Conservation (phyloP, 2,797 vertebrate species). For the Agapornis canus region DNA sequence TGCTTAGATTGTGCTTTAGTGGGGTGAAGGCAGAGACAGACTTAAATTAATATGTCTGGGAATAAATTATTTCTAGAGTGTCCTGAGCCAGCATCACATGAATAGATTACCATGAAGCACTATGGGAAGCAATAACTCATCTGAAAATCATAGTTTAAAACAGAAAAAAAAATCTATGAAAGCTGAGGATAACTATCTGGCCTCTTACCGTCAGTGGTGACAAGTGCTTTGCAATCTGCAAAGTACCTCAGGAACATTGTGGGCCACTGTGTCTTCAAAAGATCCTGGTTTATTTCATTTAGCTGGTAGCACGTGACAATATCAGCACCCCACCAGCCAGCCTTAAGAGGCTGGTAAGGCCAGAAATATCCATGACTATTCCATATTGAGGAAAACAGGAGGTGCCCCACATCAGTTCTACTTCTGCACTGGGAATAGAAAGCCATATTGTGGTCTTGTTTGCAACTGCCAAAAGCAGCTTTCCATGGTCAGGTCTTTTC, state of each 20-base stretch:
- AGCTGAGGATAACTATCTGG: background rate
- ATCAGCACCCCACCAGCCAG: background rate
- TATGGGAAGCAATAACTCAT: conserved; percentile 36
- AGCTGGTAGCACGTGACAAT: background rate
- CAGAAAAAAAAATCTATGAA: background rate
- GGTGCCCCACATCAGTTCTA: background rate
- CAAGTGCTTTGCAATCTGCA: background rate
- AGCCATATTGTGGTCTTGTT: background rate
- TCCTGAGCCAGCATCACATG: conserved; percentile 43
- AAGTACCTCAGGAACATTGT: background rate
- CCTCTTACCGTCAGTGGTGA: background rate
- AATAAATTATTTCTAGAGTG: conserved; percentile 57
- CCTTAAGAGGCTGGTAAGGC: background rate
- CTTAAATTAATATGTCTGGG: conserved; percentile 51
- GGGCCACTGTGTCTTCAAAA: background rate
- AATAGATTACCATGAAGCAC: conserved; percentile 27
- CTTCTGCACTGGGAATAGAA: background rate
- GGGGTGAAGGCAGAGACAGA: conserved; percentile 30
- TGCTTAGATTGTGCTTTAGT: conserved; percentile 33
- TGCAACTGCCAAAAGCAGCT: background rate
- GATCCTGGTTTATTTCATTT: background rate
- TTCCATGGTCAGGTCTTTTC: background rate
- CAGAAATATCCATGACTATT: background rate
- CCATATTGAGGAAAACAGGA: background rate
- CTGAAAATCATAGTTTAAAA: conserved; percentile 9